These are phyloP conservation scores for Drosophila athabasca DNA, from an alignment of 1,140 invertebrate genomes.

Conservation along the genomic window DNA sequence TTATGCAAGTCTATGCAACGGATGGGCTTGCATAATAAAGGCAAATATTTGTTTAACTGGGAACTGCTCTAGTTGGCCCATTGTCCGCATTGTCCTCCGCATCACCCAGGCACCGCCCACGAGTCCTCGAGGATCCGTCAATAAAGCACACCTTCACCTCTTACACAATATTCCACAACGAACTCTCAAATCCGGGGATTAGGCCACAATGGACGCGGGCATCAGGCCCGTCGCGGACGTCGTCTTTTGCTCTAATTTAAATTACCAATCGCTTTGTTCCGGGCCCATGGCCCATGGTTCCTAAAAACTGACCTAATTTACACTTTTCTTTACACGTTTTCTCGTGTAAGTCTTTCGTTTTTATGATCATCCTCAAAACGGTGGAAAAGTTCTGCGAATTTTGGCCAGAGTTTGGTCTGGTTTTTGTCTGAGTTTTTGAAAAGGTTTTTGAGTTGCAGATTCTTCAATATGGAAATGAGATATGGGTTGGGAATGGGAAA, in stretches of 20 bases:
- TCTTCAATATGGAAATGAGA: constrained; percentile 18
- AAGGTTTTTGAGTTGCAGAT: constrained; percentile 15
- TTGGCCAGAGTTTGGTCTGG: background rate
- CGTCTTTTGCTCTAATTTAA: constrained; percentile 75
- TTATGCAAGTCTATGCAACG: constrained; percentile 79
- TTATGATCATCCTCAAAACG: constrained; percentile 46
- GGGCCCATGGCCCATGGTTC: constrained; percentile 46
- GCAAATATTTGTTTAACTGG: constrained; percentile 65
- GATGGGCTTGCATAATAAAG: constrained; percentile 77
- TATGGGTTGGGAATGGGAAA: constrained; percentile 15
- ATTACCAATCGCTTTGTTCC: constrained; percentile 53
- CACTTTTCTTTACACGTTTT: constrained; percentile 51
- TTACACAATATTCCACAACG: constrained; percentile 73
- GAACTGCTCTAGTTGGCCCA: constrained; percentile 71
- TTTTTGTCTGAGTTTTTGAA: constrained; percentile 30
- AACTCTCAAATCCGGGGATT: constrained; percentile 69
- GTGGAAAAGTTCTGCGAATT: constrained; percentile 61
- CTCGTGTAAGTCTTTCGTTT: constrained; percentile 47
- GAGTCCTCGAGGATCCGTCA: constrained; percentile 29
- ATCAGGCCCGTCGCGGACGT: constrained; percentile 35
- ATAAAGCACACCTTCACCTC: constrained; percentile 51
- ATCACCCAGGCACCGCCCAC: constrained; percentile 66
- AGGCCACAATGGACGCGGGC: constrained; percentile 54
- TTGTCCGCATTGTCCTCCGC: constrained; percentile 50
- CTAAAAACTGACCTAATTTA: constrained; percentile 76